Base-by-base conservation (phyloP, 2,888 invertebrate genomes). In the Drosophila limbata region DNA sequence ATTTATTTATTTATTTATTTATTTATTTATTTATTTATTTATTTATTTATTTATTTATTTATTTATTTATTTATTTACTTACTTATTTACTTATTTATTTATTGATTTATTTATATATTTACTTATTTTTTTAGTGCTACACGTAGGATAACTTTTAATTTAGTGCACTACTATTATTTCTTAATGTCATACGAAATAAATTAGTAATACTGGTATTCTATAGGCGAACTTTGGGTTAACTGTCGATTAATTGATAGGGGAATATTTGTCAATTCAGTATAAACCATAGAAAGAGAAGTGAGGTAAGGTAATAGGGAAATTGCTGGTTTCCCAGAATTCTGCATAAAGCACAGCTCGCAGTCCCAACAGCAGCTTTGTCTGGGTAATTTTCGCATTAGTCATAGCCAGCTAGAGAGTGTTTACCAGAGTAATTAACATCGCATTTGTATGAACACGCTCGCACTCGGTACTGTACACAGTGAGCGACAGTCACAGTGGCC, bases 371-470 rank as follows among this genome's bases (percentile, higher is more conserved):
- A 35, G 33, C 8, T n/a, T n/a, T 44, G 19, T 77, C 45, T 51
- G 51, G 52, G 48, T 45, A 48, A 62, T 59, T 75, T 66, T 64
- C 19, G 55, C 47, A 68, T 77, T 75, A 79, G 67, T 77, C 75
- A 75, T 61, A 47, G 39, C 8, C 52, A 13, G 25, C 8, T 8
- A 19, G 53, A 53, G 42, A 56, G 51, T 63, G 75, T 87, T 87
- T 84, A 39, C 68, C 69, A 65, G 60, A 53, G 68, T 72, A 85
- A 88, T 84, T 84, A 85, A 73, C 83, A 85, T 73, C 64, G 19
- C 59, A 60, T 56, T 61, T 61, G 64, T 62, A 52, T n/a, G 50
- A 21, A 4, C 35, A 50, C 35, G 31, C 11, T 15, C 40, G 19
- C 42, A 59, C 28, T 28, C 28, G 28, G 28, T 8, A 28, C 45